Evolutionary conservation across 2,888 invertebrate species (phyloP), one percentile per base, ranked within the genome.

Genomic region (Euzetes globulus): DNA sequence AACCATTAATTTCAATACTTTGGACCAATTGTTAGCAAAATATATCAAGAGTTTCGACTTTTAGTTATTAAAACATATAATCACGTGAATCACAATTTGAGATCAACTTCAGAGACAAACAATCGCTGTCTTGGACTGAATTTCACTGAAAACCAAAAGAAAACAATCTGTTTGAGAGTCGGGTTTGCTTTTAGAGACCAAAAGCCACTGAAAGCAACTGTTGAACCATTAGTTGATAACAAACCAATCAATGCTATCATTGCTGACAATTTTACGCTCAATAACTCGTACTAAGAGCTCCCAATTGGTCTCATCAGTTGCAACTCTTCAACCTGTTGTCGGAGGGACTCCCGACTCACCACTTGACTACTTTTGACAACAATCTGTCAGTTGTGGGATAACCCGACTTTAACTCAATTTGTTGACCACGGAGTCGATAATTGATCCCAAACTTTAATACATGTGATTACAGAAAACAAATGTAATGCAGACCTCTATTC

Each of bases 401-500:
- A 58, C 17, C 27, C 1, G 5, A 29, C 29, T 27, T 19, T 1
- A 29, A 55, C 22, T 11, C 6, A 1, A 55, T 55, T 19, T 55
- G 15, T 29, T n/a, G n/a, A n/a, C n/a, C 27, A 17, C 17, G 1
- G 17, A 19, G 9, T 15, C 58, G 15, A 29, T 11, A 33, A 27
- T 60, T 13, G 27, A 27, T 27, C 5, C 1, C 5, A 19, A 33
- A 22, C 5, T 29, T 33, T 17, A 33, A 65, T 4, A 37, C 63
- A 65, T 65, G 37, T 65, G 63, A 65, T 60, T 17, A 33, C 17
- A 11, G 22, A 22, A 22, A 17, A n/a, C 27, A n/a, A 27, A 65
- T 17, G 7, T 6, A 41, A 65, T 65, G 63, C 63, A 65, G 63
- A 65, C 37, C 63, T 65, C 63, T 65, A 65, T 65, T 19, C n/a